Evolutionary conservation across 2,113 vertebrate species (phyloP).

Genomic region (Theristicus caerulescens): DNA sequence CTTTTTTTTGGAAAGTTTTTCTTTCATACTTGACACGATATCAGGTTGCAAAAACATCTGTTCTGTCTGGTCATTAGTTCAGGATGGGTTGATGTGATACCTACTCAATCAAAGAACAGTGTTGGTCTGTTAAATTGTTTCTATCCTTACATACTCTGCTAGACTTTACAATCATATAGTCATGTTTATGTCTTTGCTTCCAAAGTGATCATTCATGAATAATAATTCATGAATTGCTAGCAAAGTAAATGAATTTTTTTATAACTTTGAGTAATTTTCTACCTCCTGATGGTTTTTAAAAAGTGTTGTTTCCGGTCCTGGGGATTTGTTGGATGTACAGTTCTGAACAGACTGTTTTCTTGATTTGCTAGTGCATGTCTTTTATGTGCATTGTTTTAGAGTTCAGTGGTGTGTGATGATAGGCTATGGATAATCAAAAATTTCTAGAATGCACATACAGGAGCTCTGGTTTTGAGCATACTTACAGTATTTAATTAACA

Average conservation of each 20-base stretch:
- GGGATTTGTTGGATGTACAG: background rate
- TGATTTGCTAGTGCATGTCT: background rate
- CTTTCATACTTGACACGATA: background rate
- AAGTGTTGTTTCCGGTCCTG: background rate
- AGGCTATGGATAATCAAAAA: background rate
- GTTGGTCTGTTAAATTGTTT: background rate
- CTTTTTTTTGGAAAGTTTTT: background rate
- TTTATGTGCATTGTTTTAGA: background rate
- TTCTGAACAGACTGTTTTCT: background rate
- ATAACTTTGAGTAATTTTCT: background rate
- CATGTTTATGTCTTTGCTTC: background rate
- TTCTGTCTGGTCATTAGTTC: background rate
- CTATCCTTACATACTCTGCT: background rate
- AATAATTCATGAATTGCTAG: background rate
- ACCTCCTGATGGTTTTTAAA: background rate
- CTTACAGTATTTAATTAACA: background rate
- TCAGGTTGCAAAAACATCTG: background rate
- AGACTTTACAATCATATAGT: background rate
- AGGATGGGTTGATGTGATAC: background rate
- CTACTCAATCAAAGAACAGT: background rate
- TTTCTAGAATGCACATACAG: background rate
- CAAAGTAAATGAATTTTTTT: background rate
- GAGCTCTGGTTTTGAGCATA: background rate
- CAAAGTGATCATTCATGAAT: background rate
- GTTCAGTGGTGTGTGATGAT: background rate